phyloP scores from a whole-genome alignment of 2,797 vertebrate species.

The Silurus lanzhouensis region DNA sequence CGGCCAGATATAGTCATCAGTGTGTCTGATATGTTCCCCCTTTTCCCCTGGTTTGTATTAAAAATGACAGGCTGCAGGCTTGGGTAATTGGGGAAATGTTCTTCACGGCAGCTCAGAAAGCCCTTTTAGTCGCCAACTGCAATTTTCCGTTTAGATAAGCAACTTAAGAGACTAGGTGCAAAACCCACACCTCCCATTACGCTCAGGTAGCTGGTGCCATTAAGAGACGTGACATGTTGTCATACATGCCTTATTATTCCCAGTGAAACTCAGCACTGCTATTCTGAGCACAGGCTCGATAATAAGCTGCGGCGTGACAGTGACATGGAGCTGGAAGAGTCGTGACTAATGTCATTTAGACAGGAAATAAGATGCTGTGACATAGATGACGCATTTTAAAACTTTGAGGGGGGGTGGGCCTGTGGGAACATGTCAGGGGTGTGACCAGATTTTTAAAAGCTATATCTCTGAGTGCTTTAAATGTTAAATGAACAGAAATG shows the following conservation, averaged over 20 bases:
- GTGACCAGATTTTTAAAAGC: neutral
- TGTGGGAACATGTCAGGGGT: too few species aligned
- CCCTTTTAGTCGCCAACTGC: constrained; percentile 67
- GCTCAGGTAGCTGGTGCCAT: constrained; percentile 61
- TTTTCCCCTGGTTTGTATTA: constrained; percentile 28
- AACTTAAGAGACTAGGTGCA: constrained; percentile 56
- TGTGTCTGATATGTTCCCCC: constrained; percentile 37
- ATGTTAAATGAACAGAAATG: neutral
- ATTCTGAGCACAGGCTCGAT: constrained; percentile 59
- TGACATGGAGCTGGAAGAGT: constrained; percentile 47
- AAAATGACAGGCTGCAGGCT: constrained; percentile 70
- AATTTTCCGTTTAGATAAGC: constrained; percentile 67
- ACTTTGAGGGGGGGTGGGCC: neutral
- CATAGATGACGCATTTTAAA: neutral
- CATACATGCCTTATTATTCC: constrained; percentile 74
- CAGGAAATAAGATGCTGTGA: constrained; percentile 43
- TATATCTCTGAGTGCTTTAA: neutral
- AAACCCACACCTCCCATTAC: constrained; percentile 64
- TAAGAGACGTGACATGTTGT: constrained; percentile 64
- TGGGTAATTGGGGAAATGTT: constrained; percentile 73
- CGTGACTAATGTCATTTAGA: constrained; percentile 41
- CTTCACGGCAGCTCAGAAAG: constrained; percentile 64
- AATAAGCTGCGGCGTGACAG: constrained; percentile 65
- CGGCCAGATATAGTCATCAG: constrained; percentile 14
- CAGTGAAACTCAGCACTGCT: constrained; percentile 59